A percentile compares a stretch with the other conserved stretches of the same genome.
These are phyloP conservation scores for Serripes groenlandicus DNA, from an alignment of 2,888 invertebrate species.

Conservation along the genomic window DNA sequence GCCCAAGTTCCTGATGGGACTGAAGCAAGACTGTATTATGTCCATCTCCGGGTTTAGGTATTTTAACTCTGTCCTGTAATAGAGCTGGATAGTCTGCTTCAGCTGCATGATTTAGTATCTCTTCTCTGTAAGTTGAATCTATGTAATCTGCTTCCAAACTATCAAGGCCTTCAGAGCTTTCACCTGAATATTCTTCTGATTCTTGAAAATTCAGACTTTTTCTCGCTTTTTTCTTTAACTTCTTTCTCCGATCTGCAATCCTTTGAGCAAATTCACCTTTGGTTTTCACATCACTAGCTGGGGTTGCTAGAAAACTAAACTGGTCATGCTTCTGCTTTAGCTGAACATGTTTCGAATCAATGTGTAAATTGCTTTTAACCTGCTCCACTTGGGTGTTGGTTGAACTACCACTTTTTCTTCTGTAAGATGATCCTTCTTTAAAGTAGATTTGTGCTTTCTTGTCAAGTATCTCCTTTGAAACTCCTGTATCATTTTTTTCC, in stretches of 20 bases:
- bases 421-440: too few relatives aligned
- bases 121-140: neutral
- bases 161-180: neutral
- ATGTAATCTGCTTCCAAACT: neutral
- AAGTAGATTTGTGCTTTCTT: too few relatives aligned
- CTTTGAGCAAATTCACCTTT: conserved; percentile 46
- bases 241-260: conserved; percentile 38
- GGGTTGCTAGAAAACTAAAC: conserved; percentile 38
- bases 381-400: too few relatives aligned
- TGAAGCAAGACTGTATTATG: too few relatives aligned
- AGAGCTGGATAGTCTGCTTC: neutral
- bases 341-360: too few relatives aligned
- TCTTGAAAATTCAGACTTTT: conserved; percentile 51
- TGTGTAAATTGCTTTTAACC: too few relatives aligned
- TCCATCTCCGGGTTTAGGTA: too few relatives aligned
- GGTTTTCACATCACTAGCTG: conserved; percentile 45
- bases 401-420: too few relatives aligned
- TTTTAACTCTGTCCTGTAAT: too few relatives aligned
- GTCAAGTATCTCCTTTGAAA: too few relatives aligned
- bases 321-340: conserved; percentile 2
- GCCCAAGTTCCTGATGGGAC: too few relatives aligned
- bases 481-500: too few relatives aligned
- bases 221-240: conserved; percentile 48
- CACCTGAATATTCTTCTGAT: neutral
- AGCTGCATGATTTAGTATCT: neutral